Evolutionary conservation across 2,797 vertebrate genomes (phyloP).

Genomic region (Onychomys leucogaster): DNA sequence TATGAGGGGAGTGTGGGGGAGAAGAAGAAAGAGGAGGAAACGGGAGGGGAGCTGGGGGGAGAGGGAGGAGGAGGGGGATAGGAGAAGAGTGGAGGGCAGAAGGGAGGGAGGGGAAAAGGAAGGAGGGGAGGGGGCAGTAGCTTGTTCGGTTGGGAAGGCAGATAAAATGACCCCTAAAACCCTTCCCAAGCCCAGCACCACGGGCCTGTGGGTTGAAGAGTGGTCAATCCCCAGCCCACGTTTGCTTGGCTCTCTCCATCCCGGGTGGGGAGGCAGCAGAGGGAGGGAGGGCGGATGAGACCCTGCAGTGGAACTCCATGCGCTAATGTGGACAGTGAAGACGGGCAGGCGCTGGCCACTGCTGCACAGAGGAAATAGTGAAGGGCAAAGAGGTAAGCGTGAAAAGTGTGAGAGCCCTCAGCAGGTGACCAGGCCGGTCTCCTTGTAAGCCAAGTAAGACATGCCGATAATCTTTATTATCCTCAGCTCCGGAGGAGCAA

Average conservation of each 20-base stretch:
- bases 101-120: neutral
- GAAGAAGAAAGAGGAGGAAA: neutral
- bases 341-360: neutral
- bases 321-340: neutral
- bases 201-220: neutral
- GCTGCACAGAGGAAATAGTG: neutral
- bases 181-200: neutral
- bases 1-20: too few relatives aligned
- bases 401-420: neutral
- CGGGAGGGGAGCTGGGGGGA: neutral
- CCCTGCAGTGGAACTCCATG: neutral
- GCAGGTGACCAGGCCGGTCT: too few relatives aligned
- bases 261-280: neutral
- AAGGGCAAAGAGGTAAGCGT: neutral
- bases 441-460: too few relatives aligned
- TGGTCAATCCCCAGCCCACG: too few relatives aligned
- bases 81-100: too few relatives aligned
- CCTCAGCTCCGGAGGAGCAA: neutral
- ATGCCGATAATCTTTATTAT: neutral
- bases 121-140: neutral
- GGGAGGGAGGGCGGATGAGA: accelerated
- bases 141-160: neutral
- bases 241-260: neutral
- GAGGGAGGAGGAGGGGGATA: too few relatives aligned
- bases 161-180: too few relatives aligned